These are phyloP conservation scores for Hylaeus anthracinus DNA, from an alignment of 1,140 invertebrate genomes.

Conservation along the genomic window DNA sequence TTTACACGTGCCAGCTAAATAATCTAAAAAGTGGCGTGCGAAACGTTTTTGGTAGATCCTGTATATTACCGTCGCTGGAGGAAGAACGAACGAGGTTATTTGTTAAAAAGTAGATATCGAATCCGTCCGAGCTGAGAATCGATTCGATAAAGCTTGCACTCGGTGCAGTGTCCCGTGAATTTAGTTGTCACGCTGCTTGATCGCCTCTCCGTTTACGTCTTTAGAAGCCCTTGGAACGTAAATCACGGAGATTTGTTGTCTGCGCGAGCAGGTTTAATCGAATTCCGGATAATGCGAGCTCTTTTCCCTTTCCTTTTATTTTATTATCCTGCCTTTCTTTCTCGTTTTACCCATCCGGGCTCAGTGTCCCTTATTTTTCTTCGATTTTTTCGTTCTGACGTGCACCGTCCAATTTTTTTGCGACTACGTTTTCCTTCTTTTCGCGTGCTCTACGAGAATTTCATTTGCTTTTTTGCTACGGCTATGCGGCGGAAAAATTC, in stretches of 20 bases:
- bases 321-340: not conserved
- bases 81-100: not conserved
- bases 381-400: not conserved
- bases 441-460: too few relatives aligned
- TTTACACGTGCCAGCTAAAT: too few relatives aligned
- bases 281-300: conserved; percentile 30
- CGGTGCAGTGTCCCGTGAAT: conserved; percentile 15
- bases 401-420: too few relatives aligned
- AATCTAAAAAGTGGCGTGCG: too few relatives aligned
- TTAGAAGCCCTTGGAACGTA: conserved; percentile 44
- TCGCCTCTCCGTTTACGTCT: conserved; percentile 42
- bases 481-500: too few relatives aligned
- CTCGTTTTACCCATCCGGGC: too few relatives aligned
- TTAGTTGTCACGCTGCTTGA: conserved; percentile 34
- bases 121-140: conserved; percentile 2
- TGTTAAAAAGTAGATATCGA: not conserved
- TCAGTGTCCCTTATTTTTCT: not conserved
- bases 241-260: conserved; percentile 46
- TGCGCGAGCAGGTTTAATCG: conserved; percentile 42
- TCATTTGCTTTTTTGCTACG: not conserved
- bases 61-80: too few relatives aligned
- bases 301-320: not conserved
- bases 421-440: too few relatives aligned
- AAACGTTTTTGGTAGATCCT: too few relatives aligned
- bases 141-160: not conserved